These are phyloP conservation scores for Tetramorium simillimum DNA, from an alignment of 1,140 invertebrate species.

Conservation along the genomic window DNA sequence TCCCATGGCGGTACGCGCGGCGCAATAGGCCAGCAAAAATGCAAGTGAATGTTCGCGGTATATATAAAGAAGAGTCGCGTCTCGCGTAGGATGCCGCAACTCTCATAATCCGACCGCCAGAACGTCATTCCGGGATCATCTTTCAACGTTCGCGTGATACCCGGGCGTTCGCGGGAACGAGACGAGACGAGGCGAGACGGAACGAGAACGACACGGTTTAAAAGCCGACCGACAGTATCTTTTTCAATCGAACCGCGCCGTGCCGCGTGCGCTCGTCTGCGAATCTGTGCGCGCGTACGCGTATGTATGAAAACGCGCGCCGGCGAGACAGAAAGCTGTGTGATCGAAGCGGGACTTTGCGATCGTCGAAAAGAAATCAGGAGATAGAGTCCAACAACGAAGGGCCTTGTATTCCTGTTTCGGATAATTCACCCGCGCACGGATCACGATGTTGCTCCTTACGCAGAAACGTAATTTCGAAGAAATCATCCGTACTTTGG, in stretches of 20 bases:
- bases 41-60: conserved; percentile 78
- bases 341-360: too few species aligned
- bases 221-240: neutral
- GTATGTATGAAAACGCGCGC: too few species aligned
- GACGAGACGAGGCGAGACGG: too few species aligned
- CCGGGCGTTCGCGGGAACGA: too few species aligned
- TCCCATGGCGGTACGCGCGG: neutral
- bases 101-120: neutral
- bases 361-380: too few species aligned
- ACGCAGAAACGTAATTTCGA: neutral
- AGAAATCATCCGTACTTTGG: neutral
- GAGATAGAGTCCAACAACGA: too few species aligned
- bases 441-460: neutral
- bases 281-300: neutral
- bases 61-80: conserved; percentile 74
- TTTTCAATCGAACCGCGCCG: neutral
- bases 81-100: conserved; percentile 58
- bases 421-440: too few species aligned
- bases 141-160: neutral
- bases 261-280: too few species aligned
- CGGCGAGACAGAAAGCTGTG: too few species aligned
- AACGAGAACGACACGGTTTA: too few species aligned
- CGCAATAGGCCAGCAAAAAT: conserved; percentile 67
- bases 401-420: too few species aligned
- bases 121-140: neutral